phyloP scores from a whole-genome alignment of 2,888 invertebrate species.

The Euclidia mi region DNA sequence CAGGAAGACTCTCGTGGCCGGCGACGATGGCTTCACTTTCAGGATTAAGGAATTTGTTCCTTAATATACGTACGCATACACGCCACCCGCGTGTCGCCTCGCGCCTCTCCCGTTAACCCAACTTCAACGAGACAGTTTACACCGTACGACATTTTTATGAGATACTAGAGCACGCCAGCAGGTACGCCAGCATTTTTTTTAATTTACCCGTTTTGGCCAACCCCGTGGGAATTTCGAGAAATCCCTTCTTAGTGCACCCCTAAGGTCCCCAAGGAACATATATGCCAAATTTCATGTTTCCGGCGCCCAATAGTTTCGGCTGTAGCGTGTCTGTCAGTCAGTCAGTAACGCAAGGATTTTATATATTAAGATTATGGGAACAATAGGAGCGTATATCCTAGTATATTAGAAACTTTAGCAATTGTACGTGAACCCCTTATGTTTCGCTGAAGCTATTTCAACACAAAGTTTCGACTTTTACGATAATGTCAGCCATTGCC shows the following conservation, averaged over 20 bases:
- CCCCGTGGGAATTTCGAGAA: too few species aligned
- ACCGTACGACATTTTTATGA: conserved; percentile 83
- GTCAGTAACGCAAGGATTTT: too few species aligned
- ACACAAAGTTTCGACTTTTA: conserved; percentile 89
- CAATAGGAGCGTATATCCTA: conserved; percentile 82
- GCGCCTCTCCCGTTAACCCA: conserved; percentile 47
- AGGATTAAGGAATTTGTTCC: conserved; percentile 81
- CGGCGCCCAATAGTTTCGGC: too few species aligned
- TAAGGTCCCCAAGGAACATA: too few species aligned
- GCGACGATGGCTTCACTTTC: conserved; percentile 70
- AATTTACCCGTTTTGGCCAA: too few species aligned
- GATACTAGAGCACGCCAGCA: too few species aligned
- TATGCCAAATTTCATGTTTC: too few species aligned
- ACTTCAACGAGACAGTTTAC: conserved; percentile 70
- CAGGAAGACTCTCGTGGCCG: conserved; percentile 73
- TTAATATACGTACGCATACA: conserved; percentile 60
- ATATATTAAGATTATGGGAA: too few species aligned
- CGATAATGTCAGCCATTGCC: conserved; percentile 90
- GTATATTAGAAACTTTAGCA: conserved; percentile 88
- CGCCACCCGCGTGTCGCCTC: conserved; percentile 21
- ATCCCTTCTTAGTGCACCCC: too few species aligned
- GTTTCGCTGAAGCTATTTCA: conserved; percentile 86
- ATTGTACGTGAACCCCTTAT: conserved; percentile 89
- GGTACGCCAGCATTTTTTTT: too few species aligned
- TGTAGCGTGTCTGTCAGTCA: too few species aligned